These are phyloP conservation scores for Chloromyia formosa DNA, from an alignment of 2,888 invertebrate genomes.

Conservation along the genomic window DNA sequence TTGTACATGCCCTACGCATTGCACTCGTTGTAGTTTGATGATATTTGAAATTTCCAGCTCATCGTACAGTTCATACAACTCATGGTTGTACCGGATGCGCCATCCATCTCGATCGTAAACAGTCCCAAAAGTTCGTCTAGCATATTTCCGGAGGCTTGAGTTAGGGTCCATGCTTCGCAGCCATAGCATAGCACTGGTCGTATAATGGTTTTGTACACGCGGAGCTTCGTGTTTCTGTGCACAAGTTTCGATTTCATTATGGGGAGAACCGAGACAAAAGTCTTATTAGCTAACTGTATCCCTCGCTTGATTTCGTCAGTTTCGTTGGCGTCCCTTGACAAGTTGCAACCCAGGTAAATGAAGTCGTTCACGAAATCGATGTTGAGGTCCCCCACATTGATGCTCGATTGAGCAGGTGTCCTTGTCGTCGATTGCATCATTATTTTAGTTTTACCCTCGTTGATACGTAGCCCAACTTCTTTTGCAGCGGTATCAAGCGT, in stretches of 20 bases:
- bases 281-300: constrained; percentile 9
- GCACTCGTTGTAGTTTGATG: background rate
- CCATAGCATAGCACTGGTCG: too few species aligned
- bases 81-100: too few species aligned
- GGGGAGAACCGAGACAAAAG: too few species aligned
- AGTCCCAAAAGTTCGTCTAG: background rate
- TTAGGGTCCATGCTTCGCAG: too few species aligned
- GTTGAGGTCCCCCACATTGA: background rate
- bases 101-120: background rate
- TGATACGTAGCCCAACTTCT: constrained; percentile 1
- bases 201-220: too few species aligned
- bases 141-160: background rate
- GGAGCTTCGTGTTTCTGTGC: constrained; percentile 5
- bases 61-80: too few species aligned
- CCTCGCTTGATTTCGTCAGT: constrained; percentile 1
- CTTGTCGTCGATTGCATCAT: background rate
- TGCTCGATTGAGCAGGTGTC: background rate
- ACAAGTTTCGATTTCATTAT: constrained; percentile 1
- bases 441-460: background rate
- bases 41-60: background rate
- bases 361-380: background rate
- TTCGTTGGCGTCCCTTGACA: constrained; percentile 11
- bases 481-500: background rate
- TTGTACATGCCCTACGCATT: background rate
- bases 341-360: background rate